Percentiles rank a stretch among this genome's conserved stretches.
Evolutionary conservation across 2,797 vertebrate genomes (phyloP).

Genomic region (Lagocephalus sceleratus): DNA sequence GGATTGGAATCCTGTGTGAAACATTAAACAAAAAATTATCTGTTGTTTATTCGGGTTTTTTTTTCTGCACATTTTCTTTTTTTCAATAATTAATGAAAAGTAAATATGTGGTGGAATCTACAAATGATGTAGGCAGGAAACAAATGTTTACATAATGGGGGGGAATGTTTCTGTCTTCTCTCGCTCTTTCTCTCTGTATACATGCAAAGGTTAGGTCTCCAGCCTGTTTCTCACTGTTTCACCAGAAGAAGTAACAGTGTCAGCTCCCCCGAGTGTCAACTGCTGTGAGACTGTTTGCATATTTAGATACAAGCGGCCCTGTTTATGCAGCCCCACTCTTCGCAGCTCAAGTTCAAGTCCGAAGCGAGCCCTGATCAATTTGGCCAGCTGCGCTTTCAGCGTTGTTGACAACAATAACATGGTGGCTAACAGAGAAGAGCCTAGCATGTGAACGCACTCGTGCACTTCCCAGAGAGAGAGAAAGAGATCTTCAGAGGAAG

Average conservation of each 20-base stretch:
- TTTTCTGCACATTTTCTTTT: constrained; percentile 23
- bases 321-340: constrained; percentile 93
- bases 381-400: constrained; percentile 92
- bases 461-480: constrained; percentile 11
- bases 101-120: constrained; percentile 89
- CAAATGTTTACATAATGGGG: constrained; percentile 90
- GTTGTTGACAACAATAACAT: constrained; percentile 93
- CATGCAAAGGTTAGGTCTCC: constrained; percentile 85
- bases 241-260: constrained; percentile 87
- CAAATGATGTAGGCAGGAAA: constrained; percentile 85
- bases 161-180: constrained; percentile 55
- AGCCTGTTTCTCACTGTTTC: constrained; percentile 81
- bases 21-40: constrained; percentile 92
- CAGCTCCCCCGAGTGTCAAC: constrained; percentile 82
- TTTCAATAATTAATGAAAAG: constrained; percentile 95
- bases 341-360: constrained; percentile 84
- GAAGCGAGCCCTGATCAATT: constrained; percentile 88
- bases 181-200: constrained; percentile 67
- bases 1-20: constrained; percentile 85
- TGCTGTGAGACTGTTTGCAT: constrained; percentile 88
- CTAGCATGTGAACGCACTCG: constrained; percentile 25
- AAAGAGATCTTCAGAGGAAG: constrained; percentile 82
- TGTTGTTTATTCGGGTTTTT: constrained; percentile 83
- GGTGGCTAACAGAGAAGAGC: constrained; percentile 66
- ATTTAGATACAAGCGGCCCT: constrained; percentile 84